These are phyloP conservation scores for Lethrus apterus DNA, from an alignment of 1,140 invertebrate species.

Conservation along the genomic window DNA sequence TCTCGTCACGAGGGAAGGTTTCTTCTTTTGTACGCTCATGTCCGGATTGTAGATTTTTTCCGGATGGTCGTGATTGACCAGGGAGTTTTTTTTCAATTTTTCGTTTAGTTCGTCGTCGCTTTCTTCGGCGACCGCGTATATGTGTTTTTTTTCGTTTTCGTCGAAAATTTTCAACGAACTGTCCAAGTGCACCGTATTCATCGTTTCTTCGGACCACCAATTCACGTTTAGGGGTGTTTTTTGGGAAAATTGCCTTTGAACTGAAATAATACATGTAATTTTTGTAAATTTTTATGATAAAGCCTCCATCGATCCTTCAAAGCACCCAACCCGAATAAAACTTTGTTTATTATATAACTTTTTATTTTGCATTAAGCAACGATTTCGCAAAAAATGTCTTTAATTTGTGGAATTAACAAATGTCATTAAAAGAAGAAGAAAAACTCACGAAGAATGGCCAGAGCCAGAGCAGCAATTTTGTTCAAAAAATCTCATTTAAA, in stretches of 20 bases:
- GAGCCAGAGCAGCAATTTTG: too few species aligned
- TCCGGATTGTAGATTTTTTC: slow-evolving; percentile 9
- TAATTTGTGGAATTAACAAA: not conserved
- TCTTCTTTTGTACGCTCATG: slow-evolving; percentile 16
- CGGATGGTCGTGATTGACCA: not conserved
- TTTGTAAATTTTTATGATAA: too few species aligned
- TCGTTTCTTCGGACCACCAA: slow-evolving; percentile 21
- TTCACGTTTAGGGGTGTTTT: too few species aligned
- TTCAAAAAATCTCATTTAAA: too few species aligned
- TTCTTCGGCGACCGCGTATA: not conserved
- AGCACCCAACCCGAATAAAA: too few species aligned
- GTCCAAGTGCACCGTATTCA: slow-evolving; percentile 19
- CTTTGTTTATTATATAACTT: too few species aligned
- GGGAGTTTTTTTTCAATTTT: not conserved
- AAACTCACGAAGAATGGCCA: too few species aligned
- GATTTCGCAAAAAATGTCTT: not conserved
- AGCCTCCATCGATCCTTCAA: too few species aligned
- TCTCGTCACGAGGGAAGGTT: slow-evolving; percentile 11
- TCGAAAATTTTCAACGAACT: slow-evolving; percentile 23
- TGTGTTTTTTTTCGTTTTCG: slow-evolving; percentile 8
- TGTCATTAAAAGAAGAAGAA: not conserved
- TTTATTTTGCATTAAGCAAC: too few species aligned
- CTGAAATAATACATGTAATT: not conserved
- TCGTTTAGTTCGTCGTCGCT: not conserved
- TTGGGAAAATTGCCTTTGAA: not conserved